phyloP scores from a whole-genome alignment of 2,797 vertebrate species.

The Microctenopoma steveboyesi region DNA sequence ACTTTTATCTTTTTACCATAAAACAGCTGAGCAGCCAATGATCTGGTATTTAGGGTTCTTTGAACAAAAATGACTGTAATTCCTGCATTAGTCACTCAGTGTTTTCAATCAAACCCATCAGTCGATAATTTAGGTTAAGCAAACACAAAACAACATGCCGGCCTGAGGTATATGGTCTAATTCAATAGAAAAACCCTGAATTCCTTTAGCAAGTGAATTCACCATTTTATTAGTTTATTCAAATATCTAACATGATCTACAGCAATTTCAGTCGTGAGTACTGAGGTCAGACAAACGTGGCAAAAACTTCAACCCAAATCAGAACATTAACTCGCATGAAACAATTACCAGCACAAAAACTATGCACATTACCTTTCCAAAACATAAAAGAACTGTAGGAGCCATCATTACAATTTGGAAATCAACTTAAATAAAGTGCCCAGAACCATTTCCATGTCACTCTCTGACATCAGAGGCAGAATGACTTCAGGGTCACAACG shows the following conservation, averaged over 20 bases:
- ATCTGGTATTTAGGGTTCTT: too few relatives aligned
- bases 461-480: constrained; percentile 38
- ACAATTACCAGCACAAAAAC: constrained; percentile 58
- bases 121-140: too few relatives aligned
- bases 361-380: constrained; percentile 58
- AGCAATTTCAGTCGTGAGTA: constrained; percentile 35
- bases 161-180: background rate
- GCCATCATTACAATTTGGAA: constrained; percentile 53
- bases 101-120: too few relatives aligned
- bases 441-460: constrained; percentile 49
- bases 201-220: background rate
- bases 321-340: constrained; percentile 35
- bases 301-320: constrained; percentile 41
- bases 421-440: constrained; percentile 45
- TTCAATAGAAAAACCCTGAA: constrained; percentile 14
- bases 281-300: constrained; percentile 43
- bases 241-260: too few relatives aligned
- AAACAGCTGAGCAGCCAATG: too few relatives aligned
- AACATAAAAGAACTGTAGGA: constrained; percentile 66
- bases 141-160: background rate
- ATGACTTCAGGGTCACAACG: constrained; percentile 28
- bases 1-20: too few relatives aligned
- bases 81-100: too few relatives aligned
- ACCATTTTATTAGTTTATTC: constrained; percentile 18
- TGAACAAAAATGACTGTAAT: too few relatives aligned